Percentiles rank a stretch among this genome's conserved stretches.
Evolutionary conservation across 2,797 vertebrate species (phyloP).

Genomic region (Neosalanx taihuensis): DNA sequence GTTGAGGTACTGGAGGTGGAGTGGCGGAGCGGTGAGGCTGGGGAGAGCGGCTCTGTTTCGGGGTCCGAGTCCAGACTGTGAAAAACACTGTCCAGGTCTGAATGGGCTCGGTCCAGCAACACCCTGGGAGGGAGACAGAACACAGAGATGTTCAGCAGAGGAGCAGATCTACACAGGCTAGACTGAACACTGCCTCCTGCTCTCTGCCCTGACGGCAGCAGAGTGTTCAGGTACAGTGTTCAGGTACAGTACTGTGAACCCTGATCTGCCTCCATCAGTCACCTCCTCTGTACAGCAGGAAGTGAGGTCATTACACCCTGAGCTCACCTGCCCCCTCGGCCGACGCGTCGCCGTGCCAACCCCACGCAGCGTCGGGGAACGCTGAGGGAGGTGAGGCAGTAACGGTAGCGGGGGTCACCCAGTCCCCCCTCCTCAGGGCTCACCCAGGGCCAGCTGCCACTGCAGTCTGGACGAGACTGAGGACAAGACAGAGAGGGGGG

Average conservation of each 20-base stretch:
- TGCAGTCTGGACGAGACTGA: constrained; percentile 86
- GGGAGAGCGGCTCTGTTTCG: constrained; percentile 76
- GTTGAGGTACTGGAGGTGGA: constrained; percentile 94
- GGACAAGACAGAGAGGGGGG: neutral
- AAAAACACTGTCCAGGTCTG: constrained; percentile 80
- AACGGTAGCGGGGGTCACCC: constrained; percentile 87
- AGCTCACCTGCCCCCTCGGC: constrained; percentile 92
- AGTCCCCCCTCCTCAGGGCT: constrained; percentile 85
- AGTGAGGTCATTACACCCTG: too few species aligned
- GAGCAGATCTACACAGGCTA: neutral
- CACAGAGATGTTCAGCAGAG: neutral
- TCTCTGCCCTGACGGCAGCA: neutral
- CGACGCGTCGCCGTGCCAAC: constrained; percentile 88
- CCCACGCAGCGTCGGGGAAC: constrained; percentile 88
- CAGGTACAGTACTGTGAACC: neutral
- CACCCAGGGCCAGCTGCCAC: constrained; percentile 91
- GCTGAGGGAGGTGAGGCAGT: constrained; percentile 93
- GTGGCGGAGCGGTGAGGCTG: constrained; percentile 65
- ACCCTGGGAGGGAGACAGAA: constrained; percentile 69
- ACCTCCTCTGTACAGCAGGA: too few species aligned
- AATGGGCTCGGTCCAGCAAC: constrained; percentile 90
- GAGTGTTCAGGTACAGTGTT: too few species aligned
- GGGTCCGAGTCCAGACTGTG: constrained; percentile 84
- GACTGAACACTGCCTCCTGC: neutral
- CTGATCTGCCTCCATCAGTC: neutral